These are phyloP conservation scores for Arizona elegans DNA, from an alignment of 2,113 vertebrate species.

Conservation along the genomic window DNA sequence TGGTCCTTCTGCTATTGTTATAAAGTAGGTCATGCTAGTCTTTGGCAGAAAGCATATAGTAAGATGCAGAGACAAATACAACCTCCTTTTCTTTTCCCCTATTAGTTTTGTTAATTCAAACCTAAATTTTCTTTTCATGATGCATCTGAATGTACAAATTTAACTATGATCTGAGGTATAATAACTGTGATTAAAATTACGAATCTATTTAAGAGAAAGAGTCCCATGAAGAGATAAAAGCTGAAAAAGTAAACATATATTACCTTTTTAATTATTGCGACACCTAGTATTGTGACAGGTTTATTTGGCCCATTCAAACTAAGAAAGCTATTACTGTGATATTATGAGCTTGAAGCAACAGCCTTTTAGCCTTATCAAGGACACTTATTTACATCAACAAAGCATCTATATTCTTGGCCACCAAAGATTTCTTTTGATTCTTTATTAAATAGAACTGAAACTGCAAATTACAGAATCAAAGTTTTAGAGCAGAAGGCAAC, in stretches of 20 bases:
- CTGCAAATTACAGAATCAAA: conserved; percentile 7
- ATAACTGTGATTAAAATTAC: conserved; percentile 81
- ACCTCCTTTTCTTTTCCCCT: conserved; percentile 30
- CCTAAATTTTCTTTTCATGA: conserved; percentile 77
- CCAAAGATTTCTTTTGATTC: background rate
- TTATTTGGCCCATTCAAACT: conserved; percentile 63
- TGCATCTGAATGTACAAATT: conserved; percentile 76
- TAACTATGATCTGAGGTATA: conserved; percentile 79
- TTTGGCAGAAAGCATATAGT: conserved; percentile 71
- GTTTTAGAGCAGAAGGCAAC: background rate
- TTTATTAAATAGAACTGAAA: conserved; percentile 55
- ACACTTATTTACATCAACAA: conserved; percentile 34
- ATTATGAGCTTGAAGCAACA: conserved; percentile 54
- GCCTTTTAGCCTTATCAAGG: conserved; percentile 45
- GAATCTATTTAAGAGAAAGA: conserved; percentile 76
- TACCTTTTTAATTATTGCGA: conserved; percentile 77
- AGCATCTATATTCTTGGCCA: conserved; percentile 54
- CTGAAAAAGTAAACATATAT: conserved; percentile 73
- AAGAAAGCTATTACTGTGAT: conserved; percentile 42
- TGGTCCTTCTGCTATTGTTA: conserved; percentile 75
- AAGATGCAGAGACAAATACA: conserved; percentile 68
- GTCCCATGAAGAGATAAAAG: conserved; percentile 69
- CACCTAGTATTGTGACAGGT: conserved; percentile 71
- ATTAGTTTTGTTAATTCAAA: conserved; percentile 73
- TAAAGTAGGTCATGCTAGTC: conserved; percentile 72